Evolutionary conservation across 2,113 vertebrate species (phyloP).

Genomic region (Misgurnus mizolepis): DNA sequence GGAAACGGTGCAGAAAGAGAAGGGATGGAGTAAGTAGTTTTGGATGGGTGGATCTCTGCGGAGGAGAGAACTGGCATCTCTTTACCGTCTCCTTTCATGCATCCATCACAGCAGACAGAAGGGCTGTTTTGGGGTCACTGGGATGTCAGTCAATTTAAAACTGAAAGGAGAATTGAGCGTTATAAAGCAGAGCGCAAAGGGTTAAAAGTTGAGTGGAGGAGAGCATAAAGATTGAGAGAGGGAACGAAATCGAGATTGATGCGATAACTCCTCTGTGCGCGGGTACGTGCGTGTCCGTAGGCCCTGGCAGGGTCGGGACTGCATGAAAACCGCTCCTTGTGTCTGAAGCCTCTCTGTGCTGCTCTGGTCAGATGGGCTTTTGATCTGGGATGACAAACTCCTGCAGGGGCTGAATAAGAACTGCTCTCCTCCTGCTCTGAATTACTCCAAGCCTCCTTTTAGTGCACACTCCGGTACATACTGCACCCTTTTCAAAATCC

Average conservation of each 20-base stretch:
- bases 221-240: neutral
- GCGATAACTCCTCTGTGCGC: neutral
- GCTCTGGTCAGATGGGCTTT: conserved; percentile 42
- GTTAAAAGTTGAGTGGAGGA: neutral
- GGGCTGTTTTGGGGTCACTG: conserved; percentile 26
- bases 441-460: neutral
- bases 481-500: neutral
- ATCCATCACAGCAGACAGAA: conserved; percentile 23
- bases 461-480: conserved; percentile 19
- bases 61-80: conserved; percentile 18
- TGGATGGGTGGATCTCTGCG: conserved; percentile 22
- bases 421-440: conserved; percentile 17
- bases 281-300: neutral
- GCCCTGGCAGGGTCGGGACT: neutral
- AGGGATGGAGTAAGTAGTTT: conserved; percentile 11
- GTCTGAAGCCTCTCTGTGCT: conserved; percentile 37
- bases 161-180: neutral
- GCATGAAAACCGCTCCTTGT: conserved; percentile 36
- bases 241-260: conserved; percentile 20
- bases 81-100: neutral
- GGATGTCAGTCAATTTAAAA: conserved; percentile 26
- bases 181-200: conserved; percentile 5
- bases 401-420: conserved; percentile 38
- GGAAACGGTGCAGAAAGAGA: conserved; percentile 33
- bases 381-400: conserved; percentile 38